These are phyloP conservation scores for Malacoctenus gilli DNA, from an alignment of 2,797 vertebrate genomes.

Conservation along the genomic window DNA sequence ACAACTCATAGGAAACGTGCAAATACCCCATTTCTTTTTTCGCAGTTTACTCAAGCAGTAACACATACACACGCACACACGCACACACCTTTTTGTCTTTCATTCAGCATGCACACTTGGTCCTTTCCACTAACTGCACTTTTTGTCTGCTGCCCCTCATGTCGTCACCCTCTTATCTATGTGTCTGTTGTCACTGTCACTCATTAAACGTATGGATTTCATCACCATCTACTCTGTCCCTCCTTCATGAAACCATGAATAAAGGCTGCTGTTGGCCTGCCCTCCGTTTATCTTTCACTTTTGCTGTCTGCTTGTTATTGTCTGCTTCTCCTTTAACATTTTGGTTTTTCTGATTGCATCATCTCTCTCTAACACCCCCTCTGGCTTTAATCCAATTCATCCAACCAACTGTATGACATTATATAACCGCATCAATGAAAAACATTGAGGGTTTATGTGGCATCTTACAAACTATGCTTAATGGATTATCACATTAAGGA, in stretches of 20 bases:
- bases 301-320: constrained; percentile 48
- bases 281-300: constrained; percentile 42
- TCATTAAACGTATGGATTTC: constrained; percentile 44
- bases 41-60: constrained; percentile 21
- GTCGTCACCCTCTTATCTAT: constrained; percentile 63
- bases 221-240: constrained; percentile 33
- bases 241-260: constrained; percentile 63
- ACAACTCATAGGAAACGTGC: constrained; percentile 1
- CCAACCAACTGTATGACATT: constrained; percentile 53
- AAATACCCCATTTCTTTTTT: constrained; percentile 27
- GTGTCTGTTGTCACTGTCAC: constrained; percentile 41
- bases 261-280: constrained; percentile 64
- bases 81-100: constrained; percentile 27
- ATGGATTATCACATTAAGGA: constrained; percentile 2
- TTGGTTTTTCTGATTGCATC: constrained; percentile 42
- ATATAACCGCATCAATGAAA: constrained; percentile 30
- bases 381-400: constrained; percentile 37
- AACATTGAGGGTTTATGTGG: background rate
- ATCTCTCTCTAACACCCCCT: constrained; percentile 23
- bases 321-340: constrained; percentile 47
- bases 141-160: constrained; percentile 39
- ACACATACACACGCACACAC: constrained; percentile 29
- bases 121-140: constrained; percentile 15
- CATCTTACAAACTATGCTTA: background rate
- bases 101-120: constrained; percentile 40